Percentiles rank a stretch among this genome's conserved stretches.
phyloP scores from a whole-genome alignment of 2,888 invertebrate species.

The Steinernema carpocapsae region DNA sequence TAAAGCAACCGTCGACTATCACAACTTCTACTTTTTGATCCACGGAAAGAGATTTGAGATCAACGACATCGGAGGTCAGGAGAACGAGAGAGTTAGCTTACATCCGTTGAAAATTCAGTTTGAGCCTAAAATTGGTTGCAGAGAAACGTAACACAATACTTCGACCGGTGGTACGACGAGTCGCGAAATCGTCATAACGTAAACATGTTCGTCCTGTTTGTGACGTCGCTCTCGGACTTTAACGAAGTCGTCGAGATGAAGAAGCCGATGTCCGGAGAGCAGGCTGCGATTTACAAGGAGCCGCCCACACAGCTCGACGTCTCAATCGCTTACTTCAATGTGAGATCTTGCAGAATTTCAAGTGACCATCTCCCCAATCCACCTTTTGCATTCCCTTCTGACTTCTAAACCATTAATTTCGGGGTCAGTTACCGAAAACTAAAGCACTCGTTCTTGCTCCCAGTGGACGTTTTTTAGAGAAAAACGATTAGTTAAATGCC shows the following conservation, averaged over 20 bases:
- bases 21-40: slow-evolving; percentile 59
- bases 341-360: background rate
- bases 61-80: slow-evolving; percentile 65
- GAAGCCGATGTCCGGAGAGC: background rate
- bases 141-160: slow-evolving; percentile 18
- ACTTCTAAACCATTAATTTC: too few relatives aligned
- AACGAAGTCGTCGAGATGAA: slow-evolving; percentile 41
- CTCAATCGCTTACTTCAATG: slow-evolving; percentile 18
- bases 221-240: slow-evolving; percentile 63
- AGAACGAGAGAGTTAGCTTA: slow-evolving; percentile 51
- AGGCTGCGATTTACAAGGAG: background rate
- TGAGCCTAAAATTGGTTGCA: background rate
- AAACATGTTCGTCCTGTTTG: slow-evolving; percentile 60
- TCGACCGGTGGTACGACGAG: slow-evolving; percentile 27
- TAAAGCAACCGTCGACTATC: slow-evolving; percentile 61
- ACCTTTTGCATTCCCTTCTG: too few relatives aligned
- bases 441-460: too few relatives aligned
- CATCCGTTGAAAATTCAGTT: background rate
- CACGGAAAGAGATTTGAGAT: slow-evolving; percentile 56
- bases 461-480: too few relatives aligned
- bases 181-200: background rate
- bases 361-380: background rate
- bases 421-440: too few relatives aligned
- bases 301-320: slow-evolving; percentile 23
- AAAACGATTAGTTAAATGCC: background rate